Evolutionary conservation across 2,113 vertebrate genomes (phyloP).

Genomic region (Cyanoderma ruficeps): DNA sequence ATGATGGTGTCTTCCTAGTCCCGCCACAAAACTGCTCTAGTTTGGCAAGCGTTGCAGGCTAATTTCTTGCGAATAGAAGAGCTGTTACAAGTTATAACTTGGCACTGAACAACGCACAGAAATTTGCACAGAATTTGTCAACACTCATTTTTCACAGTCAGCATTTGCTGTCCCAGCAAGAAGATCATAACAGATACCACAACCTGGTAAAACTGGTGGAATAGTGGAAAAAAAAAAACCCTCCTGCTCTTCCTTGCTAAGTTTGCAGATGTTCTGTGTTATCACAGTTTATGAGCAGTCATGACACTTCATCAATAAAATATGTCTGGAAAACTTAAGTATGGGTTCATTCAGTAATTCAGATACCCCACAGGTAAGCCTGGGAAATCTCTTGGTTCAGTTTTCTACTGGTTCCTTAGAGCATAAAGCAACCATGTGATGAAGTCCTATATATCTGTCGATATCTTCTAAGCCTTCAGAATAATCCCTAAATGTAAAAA

Average conservation of each 20-base stretch:
- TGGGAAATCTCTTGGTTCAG: neutral
- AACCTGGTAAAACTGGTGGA: neutral
- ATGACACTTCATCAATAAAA: slow-evolving; percentile 11
- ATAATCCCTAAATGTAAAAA: neutral
- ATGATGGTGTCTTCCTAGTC: neutral
- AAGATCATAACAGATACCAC: neutral
- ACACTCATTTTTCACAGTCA: slow-evolving; percentile 30
- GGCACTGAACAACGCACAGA: neutral
- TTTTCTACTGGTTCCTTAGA: neutral
- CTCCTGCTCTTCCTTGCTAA: neutral
- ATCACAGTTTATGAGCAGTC: neutral
- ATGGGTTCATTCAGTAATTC: neutral
- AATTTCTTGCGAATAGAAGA: slow-evolving; percentile 29
- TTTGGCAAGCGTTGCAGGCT: slow-evolving; percentile 13
- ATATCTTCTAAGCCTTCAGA: neutral
- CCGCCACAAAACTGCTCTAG: neutral
- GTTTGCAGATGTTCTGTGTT: neutral
- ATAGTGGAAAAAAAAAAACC: neutral
- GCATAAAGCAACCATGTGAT: neutral
- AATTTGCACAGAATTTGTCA: slow-evolving; percentile 51
- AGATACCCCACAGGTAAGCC: neutral
- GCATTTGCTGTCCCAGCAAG: neutral
- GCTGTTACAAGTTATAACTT: slow-evolving; percentile 7
- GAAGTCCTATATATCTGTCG: neutral
- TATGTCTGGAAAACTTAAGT: neutral